Evolutionary conservation across 2,797 vertebrate genomes (phyloP), one percentile per base, ranked within the genome.

Genomic region (Hippopotamyrus pictus): DNA sequence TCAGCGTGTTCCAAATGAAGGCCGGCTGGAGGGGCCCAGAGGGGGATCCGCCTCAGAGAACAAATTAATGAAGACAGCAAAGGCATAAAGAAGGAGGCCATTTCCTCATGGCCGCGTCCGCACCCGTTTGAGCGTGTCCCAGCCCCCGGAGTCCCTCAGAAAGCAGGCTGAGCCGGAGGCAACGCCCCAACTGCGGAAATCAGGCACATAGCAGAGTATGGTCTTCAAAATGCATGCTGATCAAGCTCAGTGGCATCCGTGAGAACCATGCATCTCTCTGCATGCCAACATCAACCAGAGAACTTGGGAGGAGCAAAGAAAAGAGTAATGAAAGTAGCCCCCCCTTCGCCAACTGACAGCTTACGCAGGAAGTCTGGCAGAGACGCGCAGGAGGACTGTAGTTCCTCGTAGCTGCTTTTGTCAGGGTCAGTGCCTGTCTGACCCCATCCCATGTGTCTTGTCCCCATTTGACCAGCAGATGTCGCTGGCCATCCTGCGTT

Each of bases 41-140:
- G 92, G 90, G 91, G 91, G 91, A 91, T 92, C 62, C 90, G 86
- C 53, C 91, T 91, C 85, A 91, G 92, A 92, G 25, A 48, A 90
- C 89, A 92, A 92, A 91, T 90, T 62, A 89, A 82, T 51, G 62
- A 87, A 25, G 29, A 53, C 86, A 57, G 25, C 51, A 9, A 33
- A 86, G 88, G 87, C 88, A 85, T 76, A 88, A 88, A 86, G 83
- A 69, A 62, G 89, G 89, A 54, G 86, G 46, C 25, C 22, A 11
- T 89, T 48, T 57, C 29, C 83, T 59, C 44, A 83, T 86, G 17
- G n/a, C 86, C 7, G 19, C 7, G 37, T 87, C 44, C n/a, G 22
- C 19, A 73, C 88, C 9, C 19, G 83, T 88, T 87, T 89, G 90
- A 89, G 88, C 65, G 7, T 65, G 2, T 59, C 82, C 88, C 89